Evolutionary conservation across 53 echinoderm and acorn worm species (phyloP), one percentile per base, ranked within the genome.

Genomic region (Hippasteria phrygiana): DNA sequence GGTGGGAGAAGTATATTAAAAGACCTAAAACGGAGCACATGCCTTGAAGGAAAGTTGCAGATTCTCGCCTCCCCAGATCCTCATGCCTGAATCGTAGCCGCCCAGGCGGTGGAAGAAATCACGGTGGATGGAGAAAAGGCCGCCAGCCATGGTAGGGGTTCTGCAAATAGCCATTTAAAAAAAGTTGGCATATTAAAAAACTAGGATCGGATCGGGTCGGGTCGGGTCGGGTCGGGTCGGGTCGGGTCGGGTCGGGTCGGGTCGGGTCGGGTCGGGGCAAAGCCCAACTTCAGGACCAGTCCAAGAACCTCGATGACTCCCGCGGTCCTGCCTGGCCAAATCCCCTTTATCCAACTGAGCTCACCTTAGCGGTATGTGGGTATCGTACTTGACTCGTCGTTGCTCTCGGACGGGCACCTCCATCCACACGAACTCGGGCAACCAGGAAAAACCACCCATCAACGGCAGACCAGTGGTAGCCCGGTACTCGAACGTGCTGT

Each of bases 121-220:
- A 43, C 82, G 74, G 88, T 96, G 90, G 51, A 96, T 92, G 46
- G 96, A 91, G 35, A 96, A 95, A 17, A 96, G 82, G 18, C 96
- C 96, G 16, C 96, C 96, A 10, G 96, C 94, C 69, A 96, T 96
- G 17, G 96, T 93, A 4, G 96, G 96, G 26, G 94, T 94, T 54
- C 96, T 96, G 73, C 28, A 51, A 63, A 14, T 54, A 84, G 41
- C 12, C 59, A 45, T 14, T 16, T 18, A 24, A 28, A 1, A 79
- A 35, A 2, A 20, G 63, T 28, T 28, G 32, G 27, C 32, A 10
- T 14, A 36, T 35, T 14, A 48, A 48, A 48, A 48, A 48, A 48
- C 14, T 14, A 48, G 48, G 14, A 48, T 48, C 48, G 8, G 48
- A 48, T 48, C 48, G 48, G n/a, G n/a, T n/a, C n/a, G n/a, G n/a